Conservation (phyloP, 2,888 invertebrate species). For the Dryobotodes eremita region DNA sequence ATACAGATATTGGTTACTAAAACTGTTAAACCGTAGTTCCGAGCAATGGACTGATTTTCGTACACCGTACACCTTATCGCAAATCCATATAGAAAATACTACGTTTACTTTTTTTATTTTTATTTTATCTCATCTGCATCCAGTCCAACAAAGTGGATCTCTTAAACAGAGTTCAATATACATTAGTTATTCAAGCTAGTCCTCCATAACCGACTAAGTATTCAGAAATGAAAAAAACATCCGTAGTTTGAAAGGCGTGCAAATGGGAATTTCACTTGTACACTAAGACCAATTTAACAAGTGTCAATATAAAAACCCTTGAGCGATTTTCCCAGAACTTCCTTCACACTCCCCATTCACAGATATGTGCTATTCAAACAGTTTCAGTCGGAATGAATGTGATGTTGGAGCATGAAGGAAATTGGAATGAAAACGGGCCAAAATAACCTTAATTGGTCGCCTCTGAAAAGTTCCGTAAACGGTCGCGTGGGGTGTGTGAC, state of each 20-base stretch:
- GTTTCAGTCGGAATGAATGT: slow-evolving; percentile 3
- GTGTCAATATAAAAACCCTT: slow-evolving; percentile 9
- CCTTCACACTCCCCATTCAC: not conserved
- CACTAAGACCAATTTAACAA: not conserved
- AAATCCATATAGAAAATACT: not conserved
- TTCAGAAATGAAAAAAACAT: slow-evolving; percentile 9
- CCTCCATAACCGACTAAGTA: not conserved
- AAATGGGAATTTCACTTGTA: slow-evolving; percentile 5
- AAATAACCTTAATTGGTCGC: too few relatives aligned
- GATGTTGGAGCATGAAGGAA: not conserved
- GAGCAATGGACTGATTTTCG: not conserved
- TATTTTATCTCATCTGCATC: not conserved
- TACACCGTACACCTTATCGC: not conserved
- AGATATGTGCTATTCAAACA: slow-evolving; percentile 4
- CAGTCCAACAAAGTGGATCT: not conserved
- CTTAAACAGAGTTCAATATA: not conserved
- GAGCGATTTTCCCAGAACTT: slow-evolving; percentile 11
- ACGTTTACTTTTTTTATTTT: too few relatives aligned
- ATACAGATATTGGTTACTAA: not conserved
- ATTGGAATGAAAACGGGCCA: not conserved
- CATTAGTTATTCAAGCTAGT: not conserved
- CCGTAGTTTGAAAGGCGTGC: not conserved
- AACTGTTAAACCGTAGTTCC: not conserved
- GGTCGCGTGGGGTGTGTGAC: too few relatives aligned
- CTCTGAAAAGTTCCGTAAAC: too few relatives aligned